Conservation (phyloP, 2,797 vertebrate species). For the Lindbergichthys nudifrons region DNA sequence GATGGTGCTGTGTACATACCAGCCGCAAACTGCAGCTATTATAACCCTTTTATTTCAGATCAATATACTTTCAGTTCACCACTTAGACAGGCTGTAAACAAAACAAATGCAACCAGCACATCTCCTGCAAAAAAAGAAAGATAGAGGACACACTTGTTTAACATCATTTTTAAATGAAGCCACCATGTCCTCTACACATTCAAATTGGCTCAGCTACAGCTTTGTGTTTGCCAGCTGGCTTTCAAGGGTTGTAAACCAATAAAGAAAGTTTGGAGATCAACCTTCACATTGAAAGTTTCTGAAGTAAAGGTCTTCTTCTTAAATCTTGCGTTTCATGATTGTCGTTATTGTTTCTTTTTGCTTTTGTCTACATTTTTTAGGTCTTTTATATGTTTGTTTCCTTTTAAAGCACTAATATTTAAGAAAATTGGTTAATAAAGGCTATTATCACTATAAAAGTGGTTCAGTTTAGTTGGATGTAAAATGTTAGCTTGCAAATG, state of each 20-base stretch:
- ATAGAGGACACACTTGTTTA: constrained; percentile 6
- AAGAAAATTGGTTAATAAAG: constrained; percentile 18
- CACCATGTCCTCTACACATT: constrained; percentile 2
- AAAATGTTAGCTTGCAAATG: neutral
- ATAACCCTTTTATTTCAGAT: constrained; percentile 24
- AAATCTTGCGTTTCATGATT: constrained; percentile 9
- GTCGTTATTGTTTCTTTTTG: constrained; percentile 14
- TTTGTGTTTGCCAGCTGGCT: constrained; percentile 20
- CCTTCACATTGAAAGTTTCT: neutral
- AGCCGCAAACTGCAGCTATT: constrained; percentile 2
- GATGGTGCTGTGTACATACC: constrained; percentile 9
- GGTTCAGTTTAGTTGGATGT: neutral
- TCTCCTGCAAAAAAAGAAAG: constrained; percentile 1
- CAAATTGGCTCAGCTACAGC: constrained; percentile 14
- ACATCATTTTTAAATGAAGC: constrained; percentile 11
- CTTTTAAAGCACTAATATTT: neutral
- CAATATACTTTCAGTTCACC: constrained; percentile 6
- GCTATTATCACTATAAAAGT: neutral
- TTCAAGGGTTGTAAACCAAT: constrained; percentile 15
- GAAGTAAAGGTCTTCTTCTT: constrained; percentile 30
- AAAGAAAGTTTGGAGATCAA: constrained; percentile 29
- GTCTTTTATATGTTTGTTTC: neutral
- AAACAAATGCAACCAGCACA: constrained; percentile 5
- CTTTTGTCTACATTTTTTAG: constrained; percentile 7
- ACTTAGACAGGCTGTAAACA: constrained; percentile 14